Evolutionary conservation across 2,888 invertebrate genomes (phyloP), one percentile per base, ranked within the genome.

Genomic region (Ditula angustiorana): DNA sequence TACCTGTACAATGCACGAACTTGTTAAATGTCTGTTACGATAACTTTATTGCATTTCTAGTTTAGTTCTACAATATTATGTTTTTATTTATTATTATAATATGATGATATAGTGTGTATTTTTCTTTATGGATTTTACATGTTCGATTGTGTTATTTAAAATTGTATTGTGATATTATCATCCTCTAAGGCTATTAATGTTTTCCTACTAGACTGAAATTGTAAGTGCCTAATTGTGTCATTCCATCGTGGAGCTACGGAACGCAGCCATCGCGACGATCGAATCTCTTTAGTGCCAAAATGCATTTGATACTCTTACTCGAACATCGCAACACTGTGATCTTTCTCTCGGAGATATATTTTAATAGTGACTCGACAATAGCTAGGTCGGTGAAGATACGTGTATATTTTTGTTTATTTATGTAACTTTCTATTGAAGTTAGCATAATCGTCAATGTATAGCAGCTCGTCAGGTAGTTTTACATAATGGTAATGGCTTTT

Each of bases 241-340:
- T 88, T 88, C 89, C 90, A 84, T 58, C 46, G 64, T 53, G 35
- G 21, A 47, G 16, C 50, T 47, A 11, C 10, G 23, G 16, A 10
- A 44, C 21, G n/a, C 28, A 19, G 23, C 33, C 0, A 4, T 7
- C 55, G 23, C 53, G 33, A n/a, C 62, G 61, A 33, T 65, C 49
- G 88, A 89, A 90, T 90, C 88, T 91, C 90, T 86, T 72, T 81
- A 79, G 91, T 92, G 92, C 92, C 92, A 92, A 91, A 87, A 83
- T 79, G 82, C 85, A 83, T 87, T 86, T 84, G 79, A 74, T 74
- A 57, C 69, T 77, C 81, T 81, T 81, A 82, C 78, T 78, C 72
- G 71, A 79, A 82, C 76, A 77, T 78, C 73, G 78, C 78, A 72
- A 80, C 46, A 78, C 90, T 89, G 90, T 89, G 90, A 90, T 89